These are phyloP conservation scores for Lacanobia oleracea DNA, from an alignment of 2,888 invertebrate genomes.

Conservation along the genomic window DNA sequence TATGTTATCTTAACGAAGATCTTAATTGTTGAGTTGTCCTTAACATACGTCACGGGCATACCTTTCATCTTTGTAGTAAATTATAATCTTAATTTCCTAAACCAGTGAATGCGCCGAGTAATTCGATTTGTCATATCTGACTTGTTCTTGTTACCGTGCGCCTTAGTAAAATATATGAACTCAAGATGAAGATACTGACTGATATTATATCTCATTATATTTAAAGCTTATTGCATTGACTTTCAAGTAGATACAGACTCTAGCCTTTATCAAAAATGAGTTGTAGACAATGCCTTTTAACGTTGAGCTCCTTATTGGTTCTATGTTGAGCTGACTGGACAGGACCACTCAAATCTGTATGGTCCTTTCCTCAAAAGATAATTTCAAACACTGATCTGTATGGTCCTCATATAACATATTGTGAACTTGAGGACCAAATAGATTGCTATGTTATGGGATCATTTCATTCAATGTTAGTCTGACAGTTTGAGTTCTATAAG, in stretches of 20 bases:
- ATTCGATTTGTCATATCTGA: conserved; percentile 71
- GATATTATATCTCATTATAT: conserved; percentile 35
- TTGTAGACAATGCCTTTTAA: background rate
- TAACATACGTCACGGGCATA: conserved; percentile 60
- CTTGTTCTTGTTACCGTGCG: conserved; percentile 44
- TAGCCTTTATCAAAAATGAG: background rate
- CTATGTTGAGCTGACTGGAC: no score
- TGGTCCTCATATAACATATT: no score
- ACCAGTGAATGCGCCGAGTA: conserved; percentile 68
- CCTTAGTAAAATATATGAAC: background rate
- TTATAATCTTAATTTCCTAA: conserved; percentile 73
- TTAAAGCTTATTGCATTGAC: conserved; percentile 22
- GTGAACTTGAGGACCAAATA: no score
- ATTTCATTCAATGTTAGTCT: no score
- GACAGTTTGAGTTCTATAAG: no score
- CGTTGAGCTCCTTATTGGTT: no score
- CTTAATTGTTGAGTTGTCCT: conserved; percentile 67
- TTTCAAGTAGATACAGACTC: background rate
- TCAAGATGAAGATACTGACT: conserved; percentile 19
- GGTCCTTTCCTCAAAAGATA: no score
- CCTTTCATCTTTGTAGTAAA: conserved; percentile 69
- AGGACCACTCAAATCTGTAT: no score
- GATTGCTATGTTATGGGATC: no score
- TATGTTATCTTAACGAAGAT: conserved; percentile 63
- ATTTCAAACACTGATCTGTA: no score